A percentile compares a stretch with the other conserved stretches of the same genome.
These are phyloP conservation scores for Platysternon megacephalum DNA, from an alignment of 2,113 vertebrate species.

Conservation along the genomic window DNA sequence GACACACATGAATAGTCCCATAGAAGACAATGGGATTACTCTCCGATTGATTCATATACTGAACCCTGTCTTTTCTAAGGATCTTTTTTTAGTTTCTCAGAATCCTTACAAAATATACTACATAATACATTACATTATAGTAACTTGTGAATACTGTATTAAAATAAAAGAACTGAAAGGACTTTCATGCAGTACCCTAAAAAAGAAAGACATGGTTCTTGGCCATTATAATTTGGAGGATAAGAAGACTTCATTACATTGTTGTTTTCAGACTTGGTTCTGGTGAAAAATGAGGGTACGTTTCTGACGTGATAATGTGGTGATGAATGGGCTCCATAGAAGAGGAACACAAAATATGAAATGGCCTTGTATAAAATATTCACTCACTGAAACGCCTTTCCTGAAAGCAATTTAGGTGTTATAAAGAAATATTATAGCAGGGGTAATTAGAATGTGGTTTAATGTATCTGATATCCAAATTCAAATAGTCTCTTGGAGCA, in stretches of 20 bases:
- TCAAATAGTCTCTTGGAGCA: slow-evolving; percentile 53
- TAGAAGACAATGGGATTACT: background rate
- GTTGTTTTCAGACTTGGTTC: slow-evolving; percentile 34
- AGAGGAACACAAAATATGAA: background rate
- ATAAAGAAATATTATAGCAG: slow-evolving; percentile 36
- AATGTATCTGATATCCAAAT: slow-evolving; percentile 16
- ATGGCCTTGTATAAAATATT: slow-evolving; percentile 43
- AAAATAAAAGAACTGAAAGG: background rate
- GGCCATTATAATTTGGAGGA: slow-evolving; percentile 13
- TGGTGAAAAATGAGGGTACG: background rate
- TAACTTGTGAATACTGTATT: background rate
- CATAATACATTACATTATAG: background rate
- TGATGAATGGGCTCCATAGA: slow-evolving; percentile 11
- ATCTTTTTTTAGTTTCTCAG: background rate
- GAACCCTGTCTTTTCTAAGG: background rate
- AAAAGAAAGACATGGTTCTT: background rate
- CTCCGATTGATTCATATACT: background rate
- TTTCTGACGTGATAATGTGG: background rate
- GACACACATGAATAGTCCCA: background rate
- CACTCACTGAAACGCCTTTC: slow-evolving; percentile 62
- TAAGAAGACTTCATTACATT: slow-evolving; percentile 52
- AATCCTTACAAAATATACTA: background rate
- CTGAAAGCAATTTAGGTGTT: slow-evolving; percentile 53
- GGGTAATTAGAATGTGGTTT: slow-evolving; percentile 51
- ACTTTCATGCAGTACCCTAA: background rate